Evolutionary conservation across 2,888 invertebrate genomes (phyloP), one percentile per base, ranked within the genome.

Genomic region (Spilosoma lubricipeda): DNA sequence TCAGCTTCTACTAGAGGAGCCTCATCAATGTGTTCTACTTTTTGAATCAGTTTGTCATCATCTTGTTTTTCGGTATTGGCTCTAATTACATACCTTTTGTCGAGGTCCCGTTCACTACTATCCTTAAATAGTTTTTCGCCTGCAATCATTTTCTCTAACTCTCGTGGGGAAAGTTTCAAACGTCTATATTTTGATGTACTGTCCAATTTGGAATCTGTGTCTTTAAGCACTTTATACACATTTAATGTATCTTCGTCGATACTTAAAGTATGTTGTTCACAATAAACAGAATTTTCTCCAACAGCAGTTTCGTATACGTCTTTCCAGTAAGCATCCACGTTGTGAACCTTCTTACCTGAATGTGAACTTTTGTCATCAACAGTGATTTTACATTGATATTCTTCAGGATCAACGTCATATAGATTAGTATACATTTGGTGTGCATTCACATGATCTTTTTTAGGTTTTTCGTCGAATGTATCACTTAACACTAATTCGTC

Each of bases 11-110:
- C 89, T 33, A 90, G 27, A 5, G 90, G 86, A 1, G 86, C 84
- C 80, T 94, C 93, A 0, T 91, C 84, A 23, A 92, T 84, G 2
- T 77, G 73, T 83, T 94, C 93, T 3, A 92, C 39, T 80, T 90
- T 93, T 75, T 93, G 92, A 30, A 75, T 74, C 20, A 92, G 78
- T 73, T 88, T 81, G 64, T 91, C 91, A 66, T 89, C 88, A 13
- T 85, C 77, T 70, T 87, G 79, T 77, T 86, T 89, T 2, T 79
- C 82, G 45, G 89, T 89, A 0, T 88, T 90, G 15, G 42, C 13
- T 36, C 52, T 56, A 27, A 48, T 42, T 20, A 33, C 33, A 13
- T 39, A 39, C 18, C 7, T 13, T 59, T 59, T 33, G 23, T 56
- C 18, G 42, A 9, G 11, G 23, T 63, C 20, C 27, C 27, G 27